phyloP scores from a whole-genome alignment of 2,113 vertebrate genomes.

The Varanus komodoensis region DNA sequence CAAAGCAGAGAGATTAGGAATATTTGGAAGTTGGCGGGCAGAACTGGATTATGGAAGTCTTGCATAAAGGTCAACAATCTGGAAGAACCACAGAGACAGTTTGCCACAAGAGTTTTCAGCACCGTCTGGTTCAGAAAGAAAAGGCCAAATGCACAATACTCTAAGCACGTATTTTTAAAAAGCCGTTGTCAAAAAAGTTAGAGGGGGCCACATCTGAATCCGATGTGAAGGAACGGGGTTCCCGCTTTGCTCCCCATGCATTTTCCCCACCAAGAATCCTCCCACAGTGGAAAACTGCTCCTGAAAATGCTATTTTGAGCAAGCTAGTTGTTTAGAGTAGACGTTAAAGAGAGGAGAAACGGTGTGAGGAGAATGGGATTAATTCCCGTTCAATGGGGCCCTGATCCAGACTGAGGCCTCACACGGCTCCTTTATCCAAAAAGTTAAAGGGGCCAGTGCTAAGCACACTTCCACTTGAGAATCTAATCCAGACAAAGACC shows the following conservation, averaged over 20 bases:
- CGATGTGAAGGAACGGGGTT: background rate
- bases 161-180: background rate
- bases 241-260: background rate
- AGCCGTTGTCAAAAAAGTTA: background rate
- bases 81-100: background rate
- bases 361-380: too few species aligned
- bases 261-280: background rate
- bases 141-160: background rate
- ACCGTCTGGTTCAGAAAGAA: background rate
- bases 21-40: background rate
- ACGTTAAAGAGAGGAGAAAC: too few species aligned
- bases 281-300: background rate
- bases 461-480: too few species aligned
- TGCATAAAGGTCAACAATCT: background rate
- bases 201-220: background rate
- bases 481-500: background rate
- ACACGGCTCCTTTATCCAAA: too few species aligned
- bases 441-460: too few species aligned
- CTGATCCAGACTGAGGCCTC: too few species aligned
- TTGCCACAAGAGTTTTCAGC: background rate
- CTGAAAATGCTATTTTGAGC: background rate
- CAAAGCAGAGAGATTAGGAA: background rate
- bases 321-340: background rate
- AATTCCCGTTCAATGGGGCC: too few species aligned
- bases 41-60: background rate